Base-by-base conservation (phyloP, 1,140 invertebrate genomes). In the Thereuonema tuberculata region DNA sequence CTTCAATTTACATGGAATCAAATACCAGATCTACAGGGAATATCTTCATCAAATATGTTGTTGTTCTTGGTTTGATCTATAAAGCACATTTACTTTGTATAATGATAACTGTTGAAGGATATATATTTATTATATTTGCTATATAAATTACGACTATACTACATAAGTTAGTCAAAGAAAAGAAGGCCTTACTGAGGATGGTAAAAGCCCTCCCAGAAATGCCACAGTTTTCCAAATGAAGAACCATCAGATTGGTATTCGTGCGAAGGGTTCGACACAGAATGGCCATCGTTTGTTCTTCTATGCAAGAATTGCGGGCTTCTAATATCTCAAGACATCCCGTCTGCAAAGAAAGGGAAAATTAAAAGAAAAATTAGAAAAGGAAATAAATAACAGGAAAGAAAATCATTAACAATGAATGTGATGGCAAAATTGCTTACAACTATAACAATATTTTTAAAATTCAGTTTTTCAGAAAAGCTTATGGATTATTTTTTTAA, bases 221-320 rank as follows among this genome's bases (percentile, higher is more conserved):
- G 64, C 77, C 78, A 69, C 84, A 84, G 68, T 83, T 83, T 71
- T 88, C 85, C 64, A 89, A 73, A 73, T 87, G 85, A 31, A 89
- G 72, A 21, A 82, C 79, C 58, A 81, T 80, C 43, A 89, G 72
- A 70, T 82, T 81, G 21, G 83, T 79, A 20, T 80, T 79, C 61
- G 81, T 71, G 37, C 82, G 76, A 21, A 90, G 72, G 17, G 86
- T 79, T 49, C 85, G 76, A 56, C 81, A 81, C 56, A 90, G 69
- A 55, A 84, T 80, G 12, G 82, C 80, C 69, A 86, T 81, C 65
- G 80, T 78, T 47, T 80, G 77, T 68, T 87, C 84, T 64, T 82
- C 82, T 26, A 89, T 70, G 26, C 77, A 76, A 62, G 80, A 80
- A 65, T 81, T 81, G 28, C 77, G 73, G 17, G 83, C 79, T 73